Evolutionary conservation across 2,113 vertebrate genomes (phyloP).

Genomic region (Fregata magnificens): DNA sequence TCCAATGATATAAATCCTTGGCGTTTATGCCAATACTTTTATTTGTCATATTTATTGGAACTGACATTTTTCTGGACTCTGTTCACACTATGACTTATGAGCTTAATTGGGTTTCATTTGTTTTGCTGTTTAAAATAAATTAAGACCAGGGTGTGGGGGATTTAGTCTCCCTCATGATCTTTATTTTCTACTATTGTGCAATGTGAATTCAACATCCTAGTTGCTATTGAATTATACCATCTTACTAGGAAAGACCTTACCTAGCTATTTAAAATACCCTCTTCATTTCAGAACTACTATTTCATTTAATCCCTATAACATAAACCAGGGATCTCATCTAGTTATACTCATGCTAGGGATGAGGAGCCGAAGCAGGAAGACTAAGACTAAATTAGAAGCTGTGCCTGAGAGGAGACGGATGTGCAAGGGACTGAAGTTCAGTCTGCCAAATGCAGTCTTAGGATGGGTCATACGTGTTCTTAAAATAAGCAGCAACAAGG

Average conservation of each 20-base stretch:
- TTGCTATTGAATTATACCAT: background rate
- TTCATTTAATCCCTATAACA: background rate
- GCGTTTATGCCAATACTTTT: slow-evolving; percentile 8
- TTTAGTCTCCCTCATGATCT: background rate
- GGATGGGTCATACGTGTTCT: background rate
- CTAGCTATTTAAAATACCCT: background rate
- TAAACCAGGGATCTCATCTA: background rate
- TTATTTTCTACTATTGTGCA: background rate
- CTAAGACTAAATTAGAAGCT: background rate
- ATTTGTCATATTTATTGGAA: slow-evolving; percentile 26
- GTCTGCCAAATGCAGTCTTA: background rate
- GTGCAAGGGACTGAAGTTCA: background rate
- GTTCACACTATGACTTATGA: background rate
- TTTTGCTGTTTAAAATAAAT: slow-evolving; percentile 54
- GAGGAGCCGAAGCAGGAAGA: background rate
- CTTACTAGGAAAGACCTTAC: background rate
- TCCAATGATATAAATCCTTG: background rate
- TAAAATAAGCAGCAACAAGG: background rate
- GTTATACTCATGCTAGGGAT: background rate
- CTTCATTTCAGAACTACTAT: background rate
- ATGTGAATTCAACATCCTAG: background rate
- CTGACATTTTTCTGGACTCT: slow-evolving; percentile 28
- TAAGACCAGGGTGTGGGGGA: background rate
- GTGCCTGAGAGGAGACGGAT: background rate
- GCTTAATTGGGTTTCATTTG: slow-evolving; percentile 41